Conservation (phyloP, 2,113 vertebrate species). For the Phalacrocorax pelagicus region DNA sequence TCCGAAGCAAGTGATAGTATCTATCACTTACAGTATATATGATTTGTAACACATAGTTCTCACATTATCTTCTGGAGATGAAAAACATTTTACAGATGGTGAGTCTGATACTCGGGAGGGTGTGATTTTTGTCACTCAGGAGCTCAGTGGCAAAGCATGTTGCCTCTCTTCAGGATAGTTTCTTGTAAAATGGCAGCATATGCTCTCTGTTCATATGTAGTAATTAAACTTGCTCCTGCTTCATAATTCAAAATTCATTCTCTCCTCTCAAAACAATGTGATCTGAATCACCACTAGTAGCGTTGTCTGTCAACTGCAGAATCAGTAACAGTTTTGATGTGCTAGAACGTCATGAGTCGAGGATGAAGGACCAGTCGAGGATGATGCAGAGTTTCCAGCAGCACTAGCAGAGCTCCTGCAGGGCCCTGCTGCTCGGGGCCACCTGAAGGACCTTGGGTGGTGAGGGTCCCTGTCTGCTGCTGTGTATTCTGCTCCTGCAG, state of each 20-base stretch:
- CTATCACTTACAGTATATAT: neutral
- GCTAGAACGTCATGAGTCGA: neutral
- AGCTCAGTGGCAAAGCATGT: neutral
- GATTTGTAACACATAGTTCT: conserved; percentile 34
- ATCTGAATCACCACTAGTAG: neutral
- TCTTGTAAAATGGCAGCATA: conserved; percentile 51
- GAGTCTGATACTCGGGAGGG: conserved; percentile 13
- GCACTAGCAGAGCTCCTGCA: neutral
- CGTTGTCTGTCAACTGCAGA: neutral
- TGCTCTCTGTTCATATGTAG: neutral
- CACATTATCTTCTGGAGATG: conserved; percentile 8
- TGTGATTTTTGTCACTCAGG: conserved; percentile 27
- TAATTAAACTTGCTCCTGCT: neutral
- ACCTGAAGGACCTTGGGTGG: accelerated
- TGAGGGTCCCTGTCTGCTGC: neutral
- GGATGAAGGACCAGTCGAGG: neutral
- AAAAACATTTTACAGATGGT: conserved; percentile 51
- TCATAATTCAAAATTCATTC: neutral
- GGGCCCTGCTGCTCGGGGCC: neutral
- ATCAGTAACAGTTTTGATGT: neutral
- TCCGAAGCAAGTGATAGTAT: conserved; percentile 1
- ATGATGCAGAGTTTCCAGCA: neutral
- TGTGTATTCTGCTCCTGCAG: neutral
- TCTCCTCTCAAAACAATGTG: neutral
- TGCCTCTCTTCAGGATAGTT: neutral